phyloP scores from a whole-genome alignment of 2,797 vertebrate species.

The Perodicticus potto region DNA sequence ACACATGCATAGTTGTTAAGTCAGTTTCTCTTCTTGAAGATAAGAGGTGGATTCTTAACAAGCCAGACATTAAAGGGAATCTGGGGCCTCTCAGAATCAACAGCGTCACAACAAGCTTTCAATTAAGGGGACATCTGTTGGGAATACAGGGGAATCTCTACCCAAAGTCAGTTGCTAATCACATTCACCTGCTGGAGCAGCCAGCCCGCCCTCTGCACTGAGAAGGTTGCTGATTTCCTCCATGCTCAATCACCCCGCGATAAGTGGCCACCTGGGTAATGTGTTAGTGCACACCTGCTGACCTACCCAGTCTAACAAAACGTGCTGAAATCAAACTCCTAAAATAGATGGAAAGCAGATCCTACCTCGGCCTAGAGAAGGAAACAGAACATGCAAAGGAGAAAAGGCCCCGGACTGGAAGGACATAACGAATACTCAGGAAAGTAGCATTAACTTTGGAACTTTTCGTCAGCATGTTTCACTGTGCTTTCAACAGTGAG shows the following conservation, averaged over 20 bases:
- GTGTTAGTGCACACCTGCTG: constrained; percentile 69
- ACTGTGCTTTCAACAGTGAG: background rate
- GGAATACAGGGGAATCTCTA: constrained; percentile 69
- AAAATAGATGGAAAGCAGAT: constrained; percentile 66
- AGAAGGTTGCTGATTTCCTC: constrained; percentile 64
- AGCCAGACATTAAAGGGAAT: constrained; percentile 66
- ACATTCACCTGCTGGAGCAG: constrained; percentile 67
- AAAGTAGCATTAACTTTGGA: constrained; percentile 6
- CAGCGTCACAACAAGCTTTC: constrained; percentile 74
- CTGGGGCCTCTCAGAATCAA: constrained; percentile 61
- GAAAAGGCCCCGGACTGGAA: constrained; percentile 34
- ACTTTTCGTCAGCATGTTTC: background rate
- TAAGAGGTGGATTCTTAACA: constrained; percentile 58
- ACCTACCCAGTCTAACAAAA: constrained; percentile 66
- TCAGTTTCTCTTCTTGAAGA: constrained; percentile 42
- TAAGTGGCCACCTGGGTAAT: constrained; percentile 79
- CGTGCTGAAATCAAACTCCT: constrained; percentile 60
- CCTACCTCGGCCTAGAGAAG: background rate
- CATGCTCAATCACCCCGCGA: constrained; percentile 68
- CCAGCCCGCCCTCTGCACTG: background rate
- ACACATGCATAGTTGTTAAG: constrained; percentile 10
- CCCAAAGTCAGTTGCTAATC: constrained; percentile 67
- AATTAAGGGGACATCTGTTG: constrained; percentile 74
- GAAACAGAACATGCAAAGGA: constrained; percentile 6
- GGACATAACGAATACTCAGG: background rate